A percentile compares a stretch with the other conserved stretches of the same genome.
phyloP scores from a whole-genome alignment of 1,140 invertebrate genomes.

The Scaptomyza montana region DNA sequence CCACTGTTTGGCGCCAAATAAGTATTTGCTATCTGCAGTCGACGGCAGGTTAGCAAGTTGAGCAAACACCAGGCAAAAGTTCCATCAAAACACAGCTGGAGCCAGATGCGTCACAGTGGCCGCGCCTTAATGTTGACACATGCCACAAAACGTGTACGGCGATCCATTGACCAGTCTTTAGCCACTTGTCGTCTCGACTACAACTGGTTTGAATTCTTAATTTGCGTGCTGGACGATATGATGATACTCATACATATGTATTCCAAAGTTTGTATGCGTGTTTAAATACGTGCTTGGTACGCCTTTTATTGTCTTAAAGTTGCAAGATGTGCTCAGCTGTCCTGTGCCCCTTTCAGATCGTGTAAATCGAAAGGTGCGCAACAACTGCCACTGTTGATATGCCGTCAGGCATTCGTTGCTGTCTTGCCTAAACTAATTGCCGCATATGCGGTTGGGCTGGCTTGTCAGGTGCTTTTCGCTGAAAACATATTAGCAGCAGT shows the following conservation, averaged over 20 bases:
- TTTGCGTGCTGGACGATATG: constrained; percentile 58
- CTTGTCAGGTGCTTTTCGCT: constrained; percentile 65
- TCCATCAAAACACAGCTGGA: constrained; percentile 10
- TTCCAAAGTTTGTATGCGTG: constrained; percentile 1
- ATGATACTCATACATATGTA: constrained; percentile 19
- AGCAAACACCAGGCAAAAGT: constrained; percentile 27
- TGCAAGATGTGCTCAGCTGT: constrained; percentile 34
- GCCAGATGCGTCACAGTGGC: constrained; percentile 57
- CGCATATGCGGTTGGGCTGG: constrained; percentile 51
- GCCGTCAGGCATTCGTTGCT: constrained; percentile 47
- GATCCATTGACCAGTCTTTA: constrained; percentile 52
- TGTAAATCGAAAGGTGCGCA: constrained; percentile 67
- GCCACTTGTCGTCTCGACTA: constrained; percentile 51
- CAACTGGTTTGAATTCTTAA: constrained; percentile 75
- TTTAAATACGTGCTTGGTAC: constrained; percentile 7
- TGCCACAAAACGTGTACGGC: constrained; percentile 38
- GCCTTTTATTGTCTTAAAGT: constrained; percentile 30
- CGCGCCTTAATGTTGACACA: constrained; percentile 59
- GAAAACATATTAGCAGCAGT: constrained; percentile 18
- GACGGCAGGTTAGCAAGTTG: constrained; percentile 24
- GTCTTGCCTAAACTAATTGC: constrained; percentile 67
- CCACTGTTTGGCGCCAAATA: constrained; percentile 18
- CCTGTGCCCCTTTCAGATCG: constrained; percentile 25
- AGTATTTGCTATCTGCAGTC: not conserved
- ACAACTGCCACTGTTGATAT: constrained; percentile 56